phyloP scores from a whole-genome alignment of 2,113 vertebrate species.

The Lepus europaeus region DNA sequence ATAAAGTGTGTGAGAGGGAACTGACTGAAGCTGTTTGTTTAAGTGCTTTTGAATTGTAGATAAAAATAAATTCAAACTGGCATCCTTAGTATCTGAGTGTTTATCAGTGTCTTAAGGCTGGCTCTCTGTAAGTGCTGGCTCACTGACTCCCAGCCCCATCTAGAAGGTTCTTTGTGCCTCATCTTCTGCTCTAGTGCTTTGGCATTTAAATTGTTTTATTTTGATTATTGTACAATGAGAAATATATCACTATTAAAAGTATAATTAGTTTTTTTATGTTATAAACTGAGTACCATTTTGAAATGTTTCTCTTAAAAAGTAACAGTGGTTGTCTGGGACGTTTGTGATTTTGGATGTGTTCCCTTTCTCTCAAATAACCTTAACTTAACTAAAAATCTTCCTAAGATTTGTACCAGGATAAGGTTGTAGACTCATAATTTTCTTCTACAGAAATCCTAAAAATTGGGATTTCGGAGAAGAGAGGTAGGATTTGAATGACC shows the following conservation, averaged over 20 bases:
- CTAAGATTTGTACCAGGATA: slow-evolving; percentile 21
- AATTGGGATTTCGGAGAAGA: slow-evolving; percentile 12
- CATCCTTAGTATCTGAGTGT: not conserved
- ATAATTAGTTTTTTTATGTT: slow-evolving; percentile 33
- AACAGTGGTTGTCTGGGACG: not conserved
- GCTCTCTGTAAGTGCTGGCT: not conserved
- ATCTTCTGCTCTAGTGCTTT: slow-evolving; percentile 1
- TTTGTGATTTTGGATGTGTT: slow-evolving; percentile 49
- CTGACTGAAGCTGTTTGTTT: slow-evolving; percentile 69
- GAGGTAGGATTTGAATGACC: slow-evolving; percentile 11
- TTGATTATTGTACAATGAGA: slow-evolving; percentile 49
- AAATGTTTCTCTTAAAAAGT: slow-evolving; percentile 42
- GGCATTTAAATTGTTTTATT: slow-evolving; percentile 62
- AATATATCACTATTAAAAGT: slow-evolving; percentile 29
- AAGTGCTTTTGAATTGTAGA: slow-evolving; percentile 57
- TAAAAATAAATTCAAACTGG: slow-evolving; percentile 53
- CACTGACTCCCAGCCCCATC: not conserved
- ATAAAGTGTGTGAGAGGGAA: slow-evolving; percentile 68
- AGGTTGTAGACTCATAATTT: not conserved
- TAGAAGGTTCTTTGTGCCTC: slow-evolving; percentile 23
- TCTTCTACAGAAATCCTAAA: slow-evolving; percentile 54
- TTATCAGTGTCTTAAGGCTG: slow-evolving; percentile 35
- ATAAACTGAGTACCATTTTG: slow-evolving; percentile 22
- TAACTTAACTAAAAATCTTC: slow-evolving; percentile 2
- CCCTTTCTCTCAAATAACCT: not conserved